These are phyloP conservation scores for Sphenodon punctatus DNA, from an alignment of 2,797 vertebrate species.

Conservation along the genomic window DNA sequence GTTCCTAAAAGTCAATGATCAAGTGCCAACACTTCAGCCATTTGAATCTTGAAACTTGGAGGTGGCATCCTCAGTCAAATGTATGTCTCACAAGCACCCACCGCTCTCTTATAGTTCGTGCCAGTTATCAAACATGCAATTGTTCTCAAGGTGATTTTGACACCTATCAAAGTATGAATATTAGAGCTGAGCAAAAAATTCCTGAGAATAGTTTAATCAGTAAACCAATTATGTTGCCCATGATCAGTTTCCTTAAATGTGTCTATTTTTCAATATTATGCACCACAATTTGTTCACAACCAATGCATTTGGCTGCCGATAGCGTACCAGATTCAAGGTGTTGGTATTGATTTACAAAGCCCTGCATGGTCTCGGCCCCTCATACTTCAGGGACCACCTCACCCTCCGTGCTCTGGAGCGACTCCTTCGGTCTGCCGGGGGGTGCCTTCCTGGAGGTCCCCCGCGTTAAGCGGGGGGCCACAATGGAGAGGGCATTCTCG, in stretches of 20 bases:
- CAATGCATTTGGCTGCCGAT: neutral
- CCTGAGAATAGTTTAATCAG: neutral
- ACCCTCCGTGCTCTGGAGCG: no score
- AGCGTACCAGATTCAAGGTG: no score
- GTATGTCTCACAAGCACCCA: neutral
- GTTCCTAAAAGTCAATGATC: neutral
- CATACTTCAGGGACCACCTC: no score
- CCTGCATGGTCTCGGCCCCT: no score
- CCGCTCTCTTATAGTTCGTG: neutral
- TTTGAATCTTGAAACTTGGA: no score
- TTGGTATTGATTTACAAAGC: no score
- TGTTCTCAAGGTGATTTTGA: neutral
- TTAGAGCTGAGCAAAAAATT: neutral
- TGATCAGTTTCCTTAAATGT: neutral
- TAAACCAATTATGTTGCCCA: neutral
- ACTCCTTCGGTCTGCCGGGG: no score
- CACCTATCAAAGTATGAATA: neutral
- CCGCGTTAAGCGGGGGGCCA: no score
- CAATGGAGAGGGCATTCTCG: no score
- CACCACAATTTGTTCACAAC: neutral
- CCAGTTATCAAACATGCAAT: neutral
- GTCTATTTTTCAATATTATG: neutral
- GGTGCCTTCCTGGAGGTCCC: no score
- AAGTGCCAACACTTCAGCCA: neutral
- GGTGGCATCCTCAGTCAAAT: neutral